Percentiles rank a stretch among this genome's conserved stretches.
phyloP scores from a whole-genome alignment of 2,888 invertebrate species.

The Leucoma salicis region DNA sequence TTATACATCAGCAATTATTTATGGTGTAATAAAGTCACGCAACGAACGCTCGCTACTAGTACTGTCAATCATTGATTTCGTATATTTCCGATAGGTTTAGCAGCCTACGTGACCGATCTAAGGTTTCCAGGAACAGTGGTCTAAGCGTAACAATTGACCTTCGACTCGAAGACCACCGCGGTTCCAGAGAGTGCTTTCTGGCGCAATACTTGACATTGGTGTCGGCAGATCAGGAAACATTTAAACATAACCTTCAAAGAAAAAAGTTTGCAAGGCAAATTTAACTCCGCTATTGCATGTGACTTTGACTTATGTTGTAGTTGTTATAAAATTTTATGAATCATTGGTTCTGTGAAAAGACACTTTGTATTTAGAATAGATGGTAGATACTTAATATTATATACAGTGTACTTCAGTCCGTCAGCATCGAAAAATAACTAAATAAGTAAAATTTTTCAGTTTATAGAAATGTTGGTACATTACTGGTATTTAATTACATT shows the following conservation, averaged over 20 bases:
- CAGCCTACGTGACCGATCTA: conserved; percentile 30
- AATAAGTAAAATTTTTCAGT: too few species aligned
- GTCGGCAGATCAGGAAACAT: conserved; percentile 55
- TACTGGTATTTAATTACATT: too few species aligned
- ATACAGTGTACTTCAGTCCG: too few species aligned
- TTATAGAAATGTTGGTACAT: too few species aligned
- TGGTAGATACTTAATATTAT: too few species aligned
- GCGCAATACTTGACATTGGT: conserved; percentile 46
- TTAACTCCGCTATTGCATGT: conserved; percentile 13
- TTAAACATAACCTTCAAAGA: conserved; percentile 46
- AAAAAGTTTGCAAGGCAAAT: conserved; percentile 47
- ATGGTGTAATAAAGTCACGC: conserved; percentile 3
- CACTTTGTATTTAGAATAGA: too few species aligned
- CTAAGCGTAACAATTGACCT: conserved; percentile 31
- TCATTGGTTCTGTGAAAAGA: too few species aligned
- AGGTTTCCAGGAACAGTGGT: conserved; percentile 41
- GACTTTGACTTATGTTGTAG: conserved; percentile 1
- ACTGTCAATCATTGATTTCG: conserved; percentile 8
- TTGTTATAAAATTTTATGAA: too few species aligned
- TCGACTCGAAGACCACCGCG: conserved; percentile 30
- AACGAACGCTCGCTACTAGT: conserved; percentile 2
- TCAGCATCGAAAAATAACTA: too few species aligned
- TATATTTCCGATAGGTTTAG: neutral
- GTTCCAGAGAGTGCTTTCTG: conserved; percentile 54
- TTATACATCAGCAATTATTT: conserved; percentile 5